Evolutionary conservation across 1,140 invertebrate species (phyloP).

Genomic region (Ceratina calcarata): DNA sequence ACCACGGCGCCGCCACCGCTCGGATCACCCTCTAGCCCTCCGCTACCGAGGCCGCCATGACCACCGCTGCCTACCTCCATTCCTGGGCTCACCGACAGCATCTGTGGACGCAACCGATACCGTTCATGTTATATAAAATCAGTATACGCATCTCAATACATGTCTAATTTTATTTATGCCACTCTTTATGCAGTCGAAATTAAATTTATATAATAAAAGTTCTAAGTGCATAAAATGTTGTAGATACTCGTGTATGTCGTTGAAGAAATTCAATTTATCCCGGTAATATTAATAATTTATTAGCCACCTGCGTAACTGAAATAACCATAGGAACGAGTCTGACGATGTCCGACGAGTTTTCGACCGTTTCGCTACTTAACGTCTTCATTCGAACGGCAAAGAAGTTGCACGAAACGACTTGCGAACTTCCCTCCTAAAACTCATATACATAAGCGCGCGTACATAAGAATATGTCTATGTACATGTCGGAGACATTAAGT

Average conservation of each 20-base stretch:
- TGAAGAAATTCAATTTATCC: conserved; percentile 7
- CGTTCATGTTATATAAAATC: neutral
- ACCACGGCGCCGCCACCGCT: conserved; percentile 66
- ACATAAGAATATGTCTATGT: neutral
- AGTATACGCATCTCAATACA: no score
- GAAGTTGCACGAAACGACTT: no score
- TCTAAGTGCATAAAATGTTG: no score
- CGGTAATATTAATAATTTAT: conserved; percentile 31
- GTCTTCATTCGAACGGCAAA: neutral
- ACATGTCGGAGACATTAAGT: neutral
- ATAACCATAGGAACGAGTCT: conserved; percentile 2
- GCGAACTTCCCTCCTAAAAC: conserved; percentile 5
- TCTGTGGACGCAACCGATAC: conserved; percentile 72
- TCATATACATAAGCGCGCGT: no score
- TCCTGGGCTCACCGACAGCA: conserved; percentile 83
- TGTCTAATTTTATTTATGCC: no score
- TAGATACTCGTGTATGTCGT: no score
- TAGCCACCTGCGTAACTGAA: conserved; percentile 38
- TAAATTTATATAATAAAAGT: no score
- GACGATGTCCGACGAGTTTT: neutral
- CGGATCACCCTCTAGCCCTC: conserved; percentile 77
- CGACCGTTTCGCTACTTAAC: conserved; percentile 14
- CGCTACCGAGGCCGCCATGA: conserved; percentile 80
- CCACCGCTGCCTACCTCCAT: conserved; percentile 83
- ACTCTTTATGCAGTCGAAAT: no score